Evolutionary conservation across 2,797 vertebrate species (phyloP).

Genomic region (Sphaeramia orbicularis): DNA sequence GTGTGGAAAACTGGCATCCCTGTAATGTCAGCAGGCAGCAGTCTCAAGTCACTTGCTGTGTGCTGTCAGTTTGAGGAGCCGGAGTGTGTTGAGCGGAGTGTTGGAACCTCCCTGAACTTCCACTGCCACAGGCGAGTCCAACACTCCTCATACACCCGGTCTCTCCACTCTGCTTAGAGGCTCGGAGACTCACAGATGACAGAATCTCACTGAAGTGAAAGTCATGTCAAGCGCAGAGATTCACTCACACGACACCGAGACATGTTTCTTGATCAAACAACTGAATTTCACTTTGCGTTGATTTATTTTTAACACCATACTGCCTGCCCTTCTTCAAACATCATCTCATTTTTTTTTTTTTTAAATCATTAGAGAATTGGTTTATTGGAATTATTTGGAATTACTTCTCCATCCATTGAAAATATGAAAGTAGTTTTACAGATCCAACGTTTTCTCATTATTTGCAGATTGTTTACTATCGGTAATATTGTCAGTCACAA

Average conservation of each 20-base stretch:
- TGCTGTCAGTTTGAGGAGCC: constrained; percentile 43
- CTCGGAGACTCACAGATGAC: neutral
- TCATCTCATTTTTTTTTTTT: too few relatives aligned
- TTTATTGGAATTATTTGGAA: too few relatives aligned
- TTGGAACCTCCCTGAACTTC: constrained; percentile 18
- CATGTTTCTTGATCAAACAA: neutral
- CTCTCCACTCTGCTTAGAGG: neutral
- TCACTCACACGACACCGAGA: neutral
- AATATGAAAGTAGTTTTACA: too few relatives aligned
- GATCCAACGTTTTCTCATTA: too few relatives aligned
- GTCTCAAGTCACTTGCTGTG: constrained; percentile 42
- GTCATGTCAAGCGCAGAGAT: neutral
- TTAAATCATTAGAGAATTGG: too few relatives aligned
- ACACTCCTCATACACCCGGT: constrained; percentile 13
- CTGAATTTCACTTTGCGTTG: neutral
- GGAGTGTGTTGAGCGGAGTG: constrained; percentile 28
- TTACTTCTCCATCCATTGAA: too few relatives aligned
- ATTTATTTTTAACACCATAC: neutral
- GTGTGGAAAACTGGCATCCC: constrained; percentile 13
- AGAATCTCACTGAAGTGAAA: neutral
- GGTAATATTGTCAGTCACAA: too few relatives aligned
- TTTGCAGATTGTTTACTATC: too few relatives aligned
- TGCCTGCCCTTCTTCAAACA: too few relatives aligned
- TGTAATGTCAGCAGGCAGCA: constrained; percentile 43
- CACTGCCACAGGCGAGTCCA: constrained; percentile 26